Conservation (phyloP, 2,113 vertebrate species). For the Castor canadensis region DNA sequence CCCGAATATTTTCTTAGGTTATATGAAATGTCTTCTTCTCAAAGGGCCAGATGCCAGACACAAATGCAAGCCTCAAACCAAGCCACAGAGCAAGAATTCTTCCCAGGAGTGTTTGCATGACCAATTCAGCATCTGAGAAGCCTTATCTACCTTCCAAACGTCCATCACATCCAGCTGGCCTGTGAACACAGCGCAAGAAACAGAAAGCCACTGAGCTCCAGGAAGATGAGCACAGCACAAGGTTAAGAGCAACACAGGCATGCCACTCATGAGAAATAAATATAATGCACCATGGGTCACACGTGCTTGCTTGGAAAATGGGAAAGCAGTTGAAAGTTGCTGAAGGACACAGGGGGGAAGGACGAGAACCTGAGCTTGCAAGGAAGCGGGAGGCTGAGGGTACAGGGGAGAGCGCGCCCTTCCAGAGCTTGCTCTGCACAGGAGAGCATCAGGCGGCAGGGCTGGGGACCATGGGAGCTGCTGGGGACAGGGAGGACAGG, state of each 20-base stretch:
- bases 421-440: no score
- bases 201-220: background rate
- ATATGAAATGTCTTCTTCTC: background rate
- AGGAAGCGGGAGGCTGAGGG: background rate
- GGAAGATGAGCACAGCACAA: background rate
- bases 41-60: background rate
- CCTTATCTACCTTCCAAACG: background rate
- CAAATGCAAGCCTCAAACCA: background rate
- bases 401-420: no score
- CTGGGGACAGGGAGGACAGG: background rate
- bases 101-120: background rate
- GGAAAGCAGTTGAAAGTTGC: background rate
- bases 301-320: no score
- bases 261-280: background rate
- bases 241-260: no score
- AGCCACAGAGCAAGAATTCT: background rate
- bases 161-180: background rate
- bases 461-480: no score
- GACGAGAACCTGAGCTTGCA: background rate
- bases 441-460: background rate
- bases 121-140: background rate
- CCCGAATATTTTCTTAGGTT: background rate
- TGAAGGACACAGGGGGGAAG: background rate
- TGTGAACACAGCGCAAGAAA: fast-evolving
- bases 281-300: background rate